Base-by-base conservation (phyloP, 2,888 invertebrate species). In the Prionchulus punctatus region DNA sequence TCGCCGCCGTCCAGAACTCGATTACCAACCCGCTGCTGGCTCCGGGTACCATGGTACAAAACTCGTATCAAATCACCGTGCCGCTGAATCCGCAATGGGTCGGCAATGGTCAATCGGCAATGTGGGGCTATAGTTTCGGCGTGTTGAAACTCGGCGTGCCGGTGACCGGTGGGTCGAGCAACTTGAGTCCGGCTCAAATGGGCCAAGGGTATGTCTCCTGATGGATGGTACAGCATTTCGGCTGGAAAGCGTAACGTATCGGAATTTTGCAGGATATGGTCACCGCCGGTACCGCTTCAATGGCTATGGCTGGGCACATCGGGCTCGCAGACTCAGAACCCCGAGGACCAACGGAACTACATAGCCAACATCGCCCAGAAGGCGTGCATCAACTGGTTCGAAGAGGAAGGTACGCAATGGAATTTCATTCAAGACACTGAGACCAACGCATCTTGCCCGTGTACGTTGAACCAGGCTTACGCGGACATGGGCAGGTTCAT, bases 401-500 rank as follows among this genome's bases (percentile, higher is more conserved):
- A 65, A 43, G 63, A 63, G 48, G 66, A 67, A 51, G 66, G 67
- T 3, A 65, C 64, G 4, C 64, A 64, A 57, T 66, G 63, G 62
- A 68, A 68, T 56, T 69, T 68, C 60, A 65, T 68, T 43, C 62
- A 64, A n/a, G 28, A 68, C 54, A 65, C 63, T 18, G 68, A 68
- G 59, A 69, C 66, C 2, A 69, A 69, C 57, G 64, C 67, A 2
- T 66, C 66, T 1, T 68, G 68, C 57, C 96, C 96, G 0, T 96
- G 96, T 70, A 86, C 82, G 0, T 21, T 49, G 30, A 30, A 49
- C 3, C 50, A 96, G 69, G 94, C 94, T 0, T 70, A 87, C 1
- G 77, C 83, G 54, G 96, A 98, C 71, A 86, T 88, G 72, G 96
- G 96, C 2, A 79, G 91, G 23, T 96, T 81, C 71, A 79, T 89